Percentiles rank a stretch among this genome's conserved stretches.
Conservation (phyloP, 2,888 invertebrate genomes). For the Pinctada fucata region DNA sequence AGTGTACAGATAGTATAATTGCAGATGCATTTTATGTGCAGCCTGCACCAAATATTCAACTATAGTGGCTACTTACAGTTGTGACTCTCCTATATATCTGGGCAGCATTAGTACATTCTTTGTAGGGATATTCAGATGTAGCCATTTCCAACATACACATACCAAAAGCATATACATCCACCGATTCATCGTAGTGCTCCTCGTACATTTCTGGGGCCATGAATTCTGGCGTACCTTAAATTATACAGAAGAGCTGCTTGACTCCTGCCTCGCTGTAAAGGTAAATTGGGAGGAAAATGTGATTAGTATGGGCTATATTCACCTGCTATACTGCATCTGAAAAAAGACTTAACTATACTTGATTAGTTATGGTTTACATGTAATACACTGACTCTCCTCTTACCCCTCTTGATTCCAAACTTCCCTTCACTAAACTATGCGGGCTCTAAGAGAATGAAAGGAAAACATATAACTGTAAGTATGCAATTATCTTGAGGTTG, state of each 20-base stretch:
- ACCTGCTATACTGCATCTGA: slow-evolving; percentile 1
- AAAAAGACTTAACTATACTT: not conserved
- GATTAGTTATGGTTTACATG: not conserved
- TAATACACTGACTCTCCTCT: not conserved
- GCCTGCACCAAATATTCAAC: no score
- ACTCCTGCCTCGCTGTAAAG: slow-evolving; percentile 52
- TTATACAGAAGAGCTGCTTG: slow-evolving; percentile 54
- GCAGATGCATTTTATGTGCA: no score
- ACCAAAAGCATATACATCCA: slow-evolving; percentile 99
- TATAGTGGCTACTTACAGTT: slow-evolving; percentile 82
- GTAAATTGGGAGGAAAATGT: slow-evolving; percentile 39
- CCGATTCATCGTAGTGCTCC: slow-evolving; percentile 99
- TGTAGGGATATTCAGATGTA: slow-evolving; percentile 99
- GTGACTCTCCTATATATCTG: slow-evolving; percentile 99
- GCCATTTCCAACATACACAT: slow-evolving; percentile 99
- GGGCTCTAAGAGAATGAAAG: slow-evolving; percentile 10
- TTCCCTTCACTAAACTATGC: not conserved
- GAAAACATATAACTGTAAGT: not conserved
- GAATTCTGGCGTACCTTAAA: slow-evolving; percentile 91
- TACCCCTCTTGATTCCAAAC: not conserved
- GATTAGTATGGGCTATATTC: slow-evolving; percentile 30
- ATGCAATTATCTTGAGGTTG: no score
- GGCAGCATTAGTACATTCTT: slow-evolving; percentile 98
- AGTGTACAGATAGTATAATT: no score
- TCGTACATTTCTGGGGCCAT: slow-evolving; percentile 99